Evolutionary conservation across 2,888 invertebrate species (phyloP), one percentile per base, ranked within the genome.

Genomic region (Pantelozetes paolii): DNA sequence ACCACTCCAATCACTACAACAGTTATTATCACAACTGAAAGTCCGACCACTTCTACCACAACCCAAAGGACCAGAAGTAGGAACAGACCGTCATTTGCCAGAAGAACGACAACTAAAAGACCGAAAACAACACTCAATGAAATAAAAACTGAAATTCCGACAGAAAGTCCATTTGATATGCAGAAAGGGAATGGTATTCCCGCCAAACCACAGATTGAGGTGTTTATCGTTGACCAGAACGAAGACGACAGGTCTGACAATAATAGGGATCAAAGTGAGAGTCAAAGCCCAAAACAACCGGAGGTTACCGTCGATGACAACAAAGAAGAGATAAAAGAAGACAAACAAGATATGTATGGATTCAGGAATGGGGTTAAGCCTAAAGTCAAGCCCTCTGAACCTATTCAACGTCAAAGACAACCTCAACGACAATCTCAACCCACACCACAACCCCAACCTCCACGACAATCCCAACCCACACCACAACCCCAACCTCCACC

Each of bases 141-240:
- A 6, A 40, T 40, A 9, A 57, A 62, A 18, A 6, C 18, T 20
- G 70, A 70, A 13, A 40, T 13, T 26, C 8, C 36, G 15, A 69
- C 69, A 18, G 69, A 73, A 36, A 45, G 40, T 23, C 50, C 73
- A 36, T 40, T 71, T 32, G 74, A 74, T 40, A 28, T 74, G 0
- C 54, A 71, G n/a, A 36, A 71, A 71, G 36, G 32, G 20, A 32
- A 42, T 23, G 2, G 2, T 20, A 28, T 5, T 23, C 6, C 18
- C 20, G 74, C 71, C 1, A 26, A 70, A 23, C 71, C 74, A 28
- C 57, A 74, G 20, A 74, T 74, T 57, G 57, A 74, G 40, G 74
- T 74, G 20, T 74, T 57, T 59, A 71, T 74, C 18, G 74, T 74
- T 3, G 50, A 50, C 15, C 45, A 45, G n/a, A 48, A 70, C 30